phyloP scores from a whole-genome alignment of 2,113 vertebrate genomes.

The Hipposideros armiger region DNA sequence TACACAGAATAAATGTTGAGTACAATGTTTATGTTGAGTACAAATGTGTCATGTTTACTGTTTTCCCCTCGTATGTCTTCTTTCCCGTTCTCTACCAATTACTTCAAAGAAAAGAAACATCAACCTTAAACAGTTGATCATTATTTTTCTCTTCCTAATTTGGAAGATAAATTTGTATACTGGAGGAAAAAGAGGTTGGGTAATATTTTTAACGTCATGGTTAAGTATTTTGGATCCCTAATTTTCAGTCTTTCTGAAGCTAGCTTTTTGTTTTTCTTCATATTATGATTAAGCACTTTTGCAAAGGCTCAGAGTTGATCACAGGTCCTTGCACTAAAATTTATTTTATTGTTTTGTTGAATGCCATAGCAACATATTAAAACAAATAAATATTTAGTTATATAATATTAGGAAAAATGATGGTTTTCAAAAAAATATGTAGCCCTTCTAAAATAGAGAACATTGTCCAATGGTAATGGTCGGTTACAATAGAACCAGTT shows the following conservation, averaged over 20 bases:
- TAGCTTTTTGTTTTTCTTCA: not conserved
- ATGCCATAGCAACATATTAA: not conserved
- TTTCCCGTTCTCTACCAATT: not conserved
- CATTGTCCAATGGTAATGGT: not conserved
- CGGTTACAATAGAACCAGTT: not conserved
- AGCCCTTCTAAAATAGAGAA: not conserved
- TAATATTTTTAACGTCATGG: not conserved
- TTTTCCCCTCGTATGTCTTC: not conserved
- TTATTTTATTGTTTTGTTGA: constrained; percentile 47
- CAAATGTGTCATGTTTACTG: not conserved
- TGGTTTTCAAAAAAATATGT: constrained; percentile 18
- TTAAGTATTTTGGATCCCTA: not conserved
- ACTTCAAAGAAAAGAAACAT: constrained; percentile 17
- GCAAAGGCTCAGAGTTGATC: not conserved
- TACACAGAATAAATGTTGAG: not conserved
- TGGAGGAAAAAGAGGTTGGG: not conserved
- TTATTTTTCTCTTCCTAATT: not conserved
- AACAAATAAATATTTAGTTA: not conserved
- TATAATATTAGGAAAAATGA: not conserved
- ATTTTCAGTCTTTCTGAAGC: not conserved
- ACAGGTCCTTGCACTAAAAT: not conserved
- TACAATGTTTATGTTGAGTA: not conserved
- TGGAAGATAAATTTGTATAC: constrained; percentile 8
- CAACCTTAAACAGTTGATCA: not conserved
- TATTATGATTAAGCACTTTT: not conserved